Base-by-base conservation (phyloP, 2,888 invertebrate genomes). In the Clostera curtula region DNA sequence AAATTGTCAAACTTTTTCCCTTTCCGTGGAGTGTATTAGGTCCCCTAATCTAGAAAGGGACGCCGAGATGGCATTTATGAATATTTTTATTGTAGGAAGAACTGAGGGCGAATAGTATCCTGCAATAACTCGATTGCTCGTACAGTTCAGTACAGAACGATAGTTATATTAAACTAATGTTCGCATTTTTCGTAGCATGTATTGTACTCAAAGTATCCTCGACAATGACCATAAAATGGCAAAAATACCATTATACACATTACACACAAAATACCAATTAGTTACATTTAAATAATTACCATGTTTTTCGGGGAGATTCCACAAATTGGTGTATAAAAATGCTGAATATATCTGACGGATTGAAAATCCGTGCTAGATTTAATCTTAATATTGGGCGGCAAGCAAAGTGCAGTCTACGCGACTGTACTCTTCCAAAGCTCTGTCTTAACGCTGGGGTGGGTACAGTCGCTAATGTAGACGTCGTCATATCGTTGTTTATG, bases 71-170 rank as follows among this genome's bases (percentile, higher is more conserved):
- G 39, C 1, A 8, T 13, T 42, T 47, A 54, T 51, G 52, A 52
- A 53, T 57, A 50, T 56, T 56, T 54, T 60, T 58, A 58, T 54
- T 49, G 32, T 31, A 19, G 15, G 9, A 21, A n/a, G 19, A 28
- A 11, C 27, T 29, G 22, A 31, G 48, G 46, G 53, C 41, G 46
- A 31, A 27, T 41, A 40, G 50, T 44, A 48, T 43, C 45, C 37
- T 32, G 42, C 37, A 48, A 40, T 44, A 39, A 43, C 36, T 40
- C 36, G 40, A 41, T 48, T 43, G 48, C 12, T 18, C 20, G 46
- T 48, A 49, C 31, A 12, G 39, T 33, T 26, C 8, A 8, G 22
- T 15, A 15, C 27, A 25, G 5, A 27, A 16, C 9, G n/a, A 5
- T 24, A 7, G 3, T n/a, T 3, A 21, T n/a, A 21, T 12, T 3